A percentile compares a stretch with the other conserved stretches of the same genome.
These are phyloP conservation scores for Dipus sagitta DNA, from an alignment of 2,797 vertebrate species.

Conservation along the genomic window DNA sequence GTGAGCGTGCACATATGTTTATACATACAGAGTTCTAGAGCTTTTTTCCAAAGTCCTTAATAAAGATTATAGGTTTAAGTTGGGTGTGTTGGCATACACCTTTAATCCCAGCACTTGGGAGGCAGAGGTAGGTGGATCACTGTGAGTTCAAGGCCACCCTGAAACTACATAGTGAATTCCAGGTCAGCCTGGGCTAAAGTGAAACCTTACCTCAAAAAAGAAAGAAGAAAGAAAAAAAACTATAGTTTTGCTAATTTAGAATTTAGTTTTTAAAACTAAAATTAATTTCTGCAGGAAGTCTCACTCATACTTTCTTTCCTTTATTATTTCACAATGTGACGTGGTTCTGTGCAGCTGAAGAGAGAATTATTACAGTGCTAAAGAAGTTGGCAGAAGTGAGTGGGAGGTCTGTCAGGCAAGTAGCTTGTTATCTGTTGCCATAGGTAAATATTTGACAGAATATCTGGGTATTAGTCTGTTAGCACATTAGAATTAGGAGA, in stretches of 20 bases:
- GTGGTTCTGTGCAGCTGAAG: background rate
- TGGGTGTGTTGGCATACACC: no score
- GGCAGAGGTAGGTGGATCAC: no score
- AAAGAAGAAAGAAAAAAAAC: background rate
- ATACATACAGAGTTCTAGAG: background rate
- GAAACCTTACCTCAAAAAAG: no score
- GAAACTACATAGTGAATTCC: no score
- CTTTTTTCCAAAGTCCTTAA: background rate
- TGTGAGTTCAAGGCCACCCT: no score
- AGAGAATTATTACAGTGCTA: background rate
- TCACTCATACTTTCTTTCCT: background rate
- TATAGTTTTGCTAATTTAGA: slow-evolving; percentile 35
- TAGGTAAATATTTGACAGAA: background rate
- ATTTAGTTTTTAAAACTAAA: slow-evolving; percentile 57
- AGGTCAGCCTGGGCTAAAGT: no score
- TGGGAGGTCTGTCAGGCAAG: background rate
- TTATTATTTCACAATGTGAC: slow-evolving; percentile 31
- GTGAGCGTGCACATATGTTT: background rate
- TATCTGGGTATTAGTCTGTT: background rate
- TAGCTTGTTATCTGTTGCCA: background rate
- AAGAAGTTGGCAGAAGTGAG: background rate
- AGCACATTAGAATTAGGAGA: background rate
- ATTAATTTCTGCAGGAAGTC: background rate
- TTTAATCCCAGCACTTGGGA: no score
- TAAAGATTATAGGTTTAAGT: background rate